Evolutionary conservation across 1,140 invertebrate genomes (phyloP), one percentile per base, ranked within the genome.

Genomic region (Drosophila melanica): DNA sequence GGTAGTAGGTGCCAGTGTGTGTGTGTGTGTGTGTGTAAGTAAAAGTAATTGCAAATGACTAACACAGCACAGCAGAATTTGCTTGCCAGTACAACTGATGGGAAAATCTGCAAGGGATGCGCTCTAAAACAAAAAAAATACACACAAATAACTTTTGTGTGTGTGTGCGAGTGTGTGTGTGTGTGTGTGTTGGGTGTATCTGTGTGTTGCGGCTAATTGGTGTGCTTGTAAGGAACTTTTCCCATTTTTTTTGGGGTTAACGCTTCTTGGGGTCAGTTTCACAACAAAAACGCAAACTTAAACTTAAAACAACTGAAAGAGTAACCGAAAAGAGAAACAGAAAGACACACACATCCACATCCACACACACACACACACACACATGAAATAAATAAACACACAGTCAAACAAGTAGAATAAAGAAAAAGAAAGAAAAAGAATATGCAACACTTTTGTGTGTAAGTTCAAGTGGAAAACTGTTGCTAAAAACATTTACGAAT

Each of bases 401-500:
- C n/a, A 55, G 65, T 65, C 59, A 42, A 59, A 44, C 48, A 48
- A 39, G 42, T 60, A 53, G 57, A 27, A 65, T 30, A 69, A 39
- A 16, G 51, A 18, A 14, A 42, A 18, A 14, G 37, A 35, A 30
- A 4, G 30, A 51, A 50, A 55, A 6, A 41, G 27, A 27, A 71
- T 18, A 27, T 45, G 48, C 18, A 54, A 63, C 50, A 63, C 35
- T 44, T 57, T 66, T 50, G 68, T 65, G 54, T 58, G 30, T 51
- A 51, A 58, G 48, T 69, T 69, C 39, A 37, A 62, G 23, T 64
- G 50, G 30, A 41, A 57, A 66, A 66, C 45, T 66, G 44, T 71
- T 66, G 68, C 53, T 71, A 57, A 70, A 27, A 70, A 65, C 51
- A 70, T 65, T 70, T 35, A 70, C 60, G 44, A 57, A 48, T 30